phyloP scores from a whole-genome alignment of 2,797 vertebrate genomes.

The Sylvia borin region DNA sequence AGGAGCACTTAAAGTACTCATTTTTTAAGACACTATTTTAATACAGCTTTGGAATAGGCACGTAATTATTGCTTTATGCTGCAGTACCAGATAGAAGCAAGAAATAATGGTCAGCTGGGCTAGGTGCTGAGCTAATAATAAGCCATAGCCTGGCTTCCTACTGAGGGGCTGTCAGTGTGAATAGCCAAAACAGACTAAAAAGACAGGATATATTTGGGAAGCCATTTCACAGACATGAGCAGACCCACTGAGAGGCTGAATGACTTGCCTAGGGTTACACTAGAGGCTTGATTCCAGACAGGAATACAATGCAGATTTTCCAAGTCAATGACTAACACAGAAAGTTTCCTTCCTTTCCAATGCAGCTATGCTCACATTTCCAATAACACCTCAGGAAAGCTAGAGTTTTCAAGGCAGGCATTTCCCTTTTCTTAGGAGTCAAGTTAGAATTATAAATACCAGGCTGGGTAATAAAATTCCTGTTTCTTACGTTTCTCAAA shows the following conservation, averaged over 20 bases:
- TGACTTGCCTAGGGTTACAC: not conserved
- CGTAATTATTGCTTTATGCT: not conserved
- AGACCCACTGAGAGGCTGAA: not conserved
- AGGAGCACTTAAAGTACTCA: not conserved
- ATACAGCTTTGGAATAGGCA: not conserved
- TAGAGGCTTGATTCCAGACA: not conserved
- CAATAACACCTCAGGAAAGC: not conserved
- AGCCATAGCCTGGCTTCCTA: not conserved
- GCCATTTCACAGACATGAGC: not conserved
- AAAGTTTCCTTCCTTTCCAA: not conserved
- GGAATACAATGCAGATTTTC: not conserved
- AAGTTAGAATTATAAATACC: not conserved
- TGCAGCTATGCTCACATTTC: not conserved
- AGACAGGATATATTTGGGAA: not conserved
- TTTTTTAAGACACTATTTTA: slow-evolving; percentile 33
- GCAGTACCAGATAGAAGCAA: not conserved
- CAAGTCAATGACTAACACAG: not conserved
- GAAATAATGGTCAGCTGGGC: not conserved
- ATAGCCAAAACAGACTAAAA: not conserved
- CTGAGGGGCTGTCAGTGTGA: not conserved
- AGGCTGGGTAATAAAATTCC: not conserved
- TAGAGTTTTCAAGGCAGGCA: not conserved
- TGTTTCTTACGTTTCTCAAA: not conserved
- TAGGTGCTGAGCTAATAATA: not conserved
- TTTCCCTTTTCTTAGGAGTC: not conserved